Percentiles rank a stretch among this genome's conserved stretches.
These are phyloP conservation scores for Cephalotes varians DNA, from an alignment of 2,888 invertebrate genomes.

Conservation along the genomic window DNA sequence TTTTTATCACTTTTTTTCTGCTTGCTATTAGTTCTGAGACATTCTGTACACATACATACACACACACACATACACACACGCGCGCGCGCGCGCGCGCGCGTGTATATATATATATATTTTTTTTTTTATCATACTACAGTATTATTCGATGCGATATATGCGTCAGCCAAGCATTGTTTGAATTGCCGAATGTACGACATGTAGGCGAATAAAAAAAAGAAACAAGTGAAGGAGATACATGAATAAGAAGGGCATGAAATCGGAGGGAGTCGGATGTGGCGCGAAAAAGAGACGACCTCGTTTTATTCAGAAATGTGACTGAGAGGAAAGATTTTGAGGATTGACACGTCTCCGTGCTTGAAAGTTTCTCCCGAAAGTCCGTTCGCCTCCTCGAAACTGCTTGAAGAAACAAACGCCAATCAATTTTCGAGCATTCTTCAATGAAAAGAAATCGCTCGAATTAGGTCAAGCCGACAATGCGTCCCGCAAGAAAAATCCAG, in stretches of 20 bases:
- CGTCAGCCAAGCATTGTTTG: not conserved
- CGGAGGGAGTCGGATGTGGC: not conserved
- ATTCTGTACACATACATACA: no score
- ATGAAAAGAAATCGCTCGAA: not conserved
- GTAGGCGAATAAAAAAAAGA: not conserved
- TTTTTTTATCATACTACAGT: not conserved
- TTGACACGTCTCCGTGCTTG: not conserved
- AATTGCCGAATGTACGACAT: not conserved
- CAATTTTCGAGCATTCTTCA: not conserved
- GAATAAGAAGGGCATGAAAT: not conserved
- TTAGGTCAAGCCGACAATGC: no score
- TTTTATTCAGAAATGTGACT: slow-evolving; percentile 49
- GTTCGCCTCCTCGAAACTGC: slow-evolving; percentile 1
- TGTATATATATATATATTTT: no score
- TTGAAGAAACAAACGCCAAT: not conserved
- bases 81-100: no score
- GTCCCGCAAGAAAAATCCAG: no score
- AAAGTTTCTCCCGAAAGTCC: slow-evolving; percentile 22
- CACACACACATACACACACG: no score
- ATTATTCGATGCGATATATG: slow-evolving; percentile 16
- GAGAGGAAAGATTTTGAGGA: slow-evolving; percentile 33
- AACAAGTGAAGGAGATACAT: not conserved
- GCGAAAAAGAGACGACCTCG: not conserved
- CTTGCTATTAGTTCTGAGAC: no score
- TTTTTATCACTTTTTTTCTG: no score